These are phyloP conservation scores for Bubo bubo DNA, from an alignment of 2,113 vertebrate genomes.

Conservation along the genomic window DNA sequence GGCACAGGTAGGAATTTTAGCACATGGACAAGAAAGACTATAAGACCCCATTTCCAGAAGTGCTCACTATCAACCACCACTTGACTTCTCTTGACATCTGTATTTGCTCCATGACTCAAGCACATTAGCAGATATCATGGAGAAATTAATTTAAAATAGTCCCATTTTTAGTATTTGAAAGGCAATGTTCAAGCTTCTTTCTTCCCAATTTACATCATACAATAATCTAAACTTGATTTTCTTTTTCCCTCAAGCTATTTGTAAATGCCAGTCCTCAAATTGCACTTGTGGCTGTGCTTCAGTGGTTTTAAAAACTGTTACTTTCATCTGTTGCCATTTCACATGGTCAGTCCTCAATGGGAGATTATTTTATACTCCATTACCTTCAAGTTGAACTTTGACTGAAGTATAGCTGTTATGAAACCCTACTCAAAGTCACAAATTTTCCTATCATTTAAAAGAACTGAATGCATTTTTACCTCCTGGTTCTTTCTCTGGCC, in stretches of 20 bases:
- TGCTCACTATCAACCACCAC: not conserved
- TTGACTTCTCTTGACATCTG: not conserved
- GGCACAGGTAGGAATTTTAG: not conserved
- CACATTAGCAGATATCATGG: not conserved
- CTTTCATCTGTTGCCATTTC: conserved; percentile 64
- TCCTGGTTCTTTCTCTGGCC: not conserved
- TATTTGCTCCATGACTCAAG: not conserved
- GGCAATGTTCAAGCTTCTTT: not conserved
- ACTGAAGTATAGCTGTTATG: conserved; percentile 60
- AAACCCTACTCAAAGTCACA: conserved; percentile 57
- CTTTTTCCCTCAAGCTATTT: not conserved
- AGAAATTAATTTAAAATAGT: not conserved
- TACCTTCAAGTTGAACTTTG: conserved; percentile 71
- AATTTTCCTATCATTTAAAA: conserved; percentile 64
- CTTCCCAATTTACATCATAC: not conserved
- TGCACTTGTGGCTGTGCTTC: conserved; percentile 21
- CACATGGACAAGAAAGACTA: not conserved
- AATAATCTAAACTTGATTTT: not conserved
- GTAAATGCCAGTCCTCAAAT: conserved; percentile 34
- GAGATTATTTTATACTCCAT: conserved; percentile 75
- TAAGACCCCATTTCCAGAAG: not conserved
- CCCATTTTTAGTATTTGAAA: conserved; percentile 1
- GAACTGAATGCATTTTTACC: conserved; percentile 12
- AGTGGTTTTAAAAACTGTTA: conserved; percentile 58
- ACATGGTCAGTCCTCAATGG: conserved; percentile 31